phyloP scores from a whole-genome alignment of 2,797 vertebrate genomes.

The Spheniscus humboldti region DNA sequence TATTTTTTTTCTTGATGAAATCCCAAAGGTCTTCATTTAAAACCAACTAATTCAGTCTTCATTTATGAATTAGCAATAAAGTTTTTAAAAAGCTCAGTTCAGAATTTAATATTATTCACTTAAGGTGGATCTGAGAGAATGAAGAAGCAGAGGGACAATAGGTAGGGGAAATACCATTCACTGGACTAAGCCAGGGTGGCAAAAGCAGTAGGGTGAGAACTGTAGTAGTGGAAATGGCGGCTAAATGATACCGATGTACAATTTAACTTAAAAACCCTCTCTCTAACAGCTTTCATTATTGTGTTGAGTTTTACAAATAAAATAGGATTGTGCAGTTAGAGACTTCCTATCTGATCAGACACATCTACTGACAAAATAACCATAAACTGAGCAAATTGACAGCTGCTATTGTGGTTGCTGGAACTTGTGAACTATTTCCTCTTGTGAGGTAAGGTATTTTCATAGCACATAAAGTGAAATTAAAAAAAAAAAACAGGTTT shows the following conservation, averaged over 20 bases:
- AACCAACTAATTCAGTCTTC: not conserved
- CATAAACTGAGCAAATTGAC: not conserved
- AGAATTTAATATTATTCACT: not conserved
- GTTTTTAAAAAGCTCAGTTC: not conserved
- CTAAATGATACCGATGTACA: not conserved
- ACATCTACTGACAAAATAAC: not conserved
- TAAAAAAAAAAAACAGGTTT: not conserved
- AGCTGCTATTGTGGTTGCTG: not conserved
- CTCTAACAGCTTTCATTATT: not conserved
- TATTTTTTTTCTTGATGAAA: not conserved
- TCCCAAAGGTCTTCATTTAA: not conserved
- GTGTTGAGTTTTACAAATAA: not conserved
- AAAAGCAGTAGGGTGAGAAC: not conserved
- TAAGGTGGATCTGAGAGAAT: not conserved
- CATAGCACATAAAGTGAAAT: not conserved
- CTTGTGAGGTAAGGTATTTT: not conserved
- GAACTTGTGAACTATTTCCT: not conserved
- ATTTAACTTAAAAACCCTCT: not conserved
- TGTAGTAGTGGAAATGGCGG: not conserved
- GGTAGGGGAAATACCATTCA: not conserved
- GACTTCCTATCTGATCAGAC: not conserved
- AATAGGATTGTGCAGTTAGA: not conserved
- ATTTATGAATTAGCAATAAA: not conserved
- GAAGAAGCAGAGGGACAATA: not conserved
- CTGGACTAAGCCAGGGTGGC: not conserved